These are phyloP conservation scores for Caenorhabditis panamensis DNA, from an alignment of 2,888 invertebrate genomes.

Conservation along the genomic window DNA sequence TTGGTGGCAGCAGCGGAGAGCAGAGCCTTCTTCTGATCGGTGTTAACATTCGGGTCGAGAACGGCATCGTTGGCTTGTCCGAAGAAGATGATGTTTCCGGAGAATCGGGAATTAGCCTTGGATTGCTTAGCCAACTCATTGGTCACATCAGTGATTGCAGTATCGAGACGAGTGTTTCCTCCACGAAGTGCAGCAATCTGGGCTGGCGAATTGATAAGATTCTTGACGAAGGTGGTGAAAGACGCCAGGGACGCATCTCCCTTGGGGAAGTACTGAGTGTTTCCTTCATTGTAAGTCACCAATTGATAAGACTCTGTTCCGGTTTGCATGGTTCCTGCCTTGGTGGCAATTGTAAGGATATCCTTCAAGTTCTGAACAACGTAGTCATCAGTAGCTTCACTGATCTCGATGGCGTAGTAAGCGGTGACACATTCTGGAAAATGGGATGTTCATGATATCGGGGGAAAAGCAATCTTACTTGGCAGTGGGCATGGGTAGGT, in stretches of 20 bases:
- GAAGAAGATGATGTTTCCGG: constrained; percentile 48
- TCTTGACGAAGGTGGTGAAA: constrained; percentile 32
- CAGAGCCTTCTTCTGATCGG: neutral
- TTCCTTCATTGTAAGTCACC: constrained; percentile 44
- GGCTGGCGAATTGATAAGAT: constrained; percentile 25
- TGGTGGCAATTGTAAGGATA: constrained; percentile 19
- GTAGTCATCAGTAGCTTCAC: constrained; percentile 49
- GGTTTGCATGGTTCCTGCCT: constrained; percentile 4
- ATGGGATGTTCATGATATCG: neutral
- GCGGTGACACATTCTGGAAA: constrained; percentile 59
- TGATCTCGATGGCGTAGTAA: constrained; percentile 56
- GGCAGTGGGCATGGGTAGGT: constrained; percentile 54
- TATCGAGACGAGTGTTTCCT: constrained; percentile 44
- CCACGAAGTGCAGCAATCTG: constrained; percentile 16
- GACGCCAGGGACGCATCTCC: constrained; percentile 25
- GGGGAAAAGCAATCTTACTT: constrained; percentile 16
- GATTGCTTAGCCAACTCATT: constrained; percentile 20
- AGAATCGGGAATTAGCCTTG: constrained; percentile 37
- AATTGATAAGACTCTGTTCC: constrained; percentile 50
- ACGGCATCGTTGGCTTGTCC: constrained; percentile 57
- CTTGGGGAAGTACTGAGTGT: constrained; percentile 25
- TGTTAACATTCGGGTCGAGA: constrained; percentile 21
- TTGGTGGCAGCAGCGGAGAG: constrained; percentile 12
- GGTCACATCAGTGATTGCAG: constrained; percentile 29
- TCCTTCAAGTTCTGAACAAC: constrained; percentile 35